These are phyloP conservation scores for Stichopus horrens DNA, from an alignment of 53 echinoderm and acorn worm species.

Conservation along the genomic window DNA sequence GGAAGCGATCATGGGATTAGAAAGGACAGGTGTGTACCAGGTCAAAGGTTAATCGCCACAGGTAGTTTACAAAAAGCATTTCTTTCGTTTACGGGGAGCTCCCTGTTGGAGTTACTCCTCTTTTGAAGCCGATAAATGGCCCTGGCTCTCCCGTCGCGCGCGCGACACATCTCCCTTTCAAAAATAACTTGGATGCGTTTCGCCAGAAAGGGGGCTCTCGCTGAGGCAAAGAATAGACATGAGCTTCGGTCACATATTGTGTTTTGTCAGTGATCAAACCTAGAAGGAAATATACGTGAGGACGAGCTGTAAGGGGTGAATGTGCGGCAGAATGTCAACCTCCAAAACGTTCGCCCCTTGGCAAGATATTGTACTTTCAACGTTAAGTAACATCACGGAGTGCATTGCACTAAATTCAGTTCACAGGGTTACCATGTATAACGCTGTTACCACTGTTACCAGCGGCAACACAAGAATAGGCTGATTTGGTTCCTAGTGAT, in stretches of 20 bases:
- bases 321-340: slow-evolving; percentile 38
- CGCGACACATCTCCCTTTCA: background rate
- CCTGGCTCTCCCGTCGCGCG: slow-evolving; percentile 16
- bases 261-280: background rate
- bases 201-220: slow-evolving; percentile 28
- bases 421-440: background rate
- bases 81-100: slow-evolving; percentile 11
- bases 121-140: slow-evolving; percentile 17
- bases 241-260: background rate
- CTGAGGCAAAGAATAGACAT: background rate
- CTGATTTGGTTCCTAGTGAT: too few relatives aligned
- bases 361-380: slow-evolving; percentile 4
- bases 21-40: slow-evolving; percentile 37
- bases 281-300: background rate
- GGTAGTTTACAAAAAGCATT: slow-evolving; percentile 27
- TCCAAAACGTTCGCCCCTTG: background rate
- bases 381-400: background rate
- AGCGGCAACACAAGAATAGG: too few relatives aligned
- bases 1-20: slow-evolving; percentile 29
- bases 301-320: slow-evolving; percentile 9
- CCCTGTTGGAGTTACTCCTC: slow-evolving; percentile 22
- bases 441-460: background rate
- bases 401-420: slow-evolving; percentile 31
- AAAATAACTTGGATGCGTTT: background rate
- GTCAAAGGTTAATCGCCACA: slow-evolving; percentile 44